A percentile compares a stretch with the other conserved stretches of the same genome.
Conservation (phyloP, 2,888 invertebrate species). For the Sepioteuthis lessoniana region DNA sequence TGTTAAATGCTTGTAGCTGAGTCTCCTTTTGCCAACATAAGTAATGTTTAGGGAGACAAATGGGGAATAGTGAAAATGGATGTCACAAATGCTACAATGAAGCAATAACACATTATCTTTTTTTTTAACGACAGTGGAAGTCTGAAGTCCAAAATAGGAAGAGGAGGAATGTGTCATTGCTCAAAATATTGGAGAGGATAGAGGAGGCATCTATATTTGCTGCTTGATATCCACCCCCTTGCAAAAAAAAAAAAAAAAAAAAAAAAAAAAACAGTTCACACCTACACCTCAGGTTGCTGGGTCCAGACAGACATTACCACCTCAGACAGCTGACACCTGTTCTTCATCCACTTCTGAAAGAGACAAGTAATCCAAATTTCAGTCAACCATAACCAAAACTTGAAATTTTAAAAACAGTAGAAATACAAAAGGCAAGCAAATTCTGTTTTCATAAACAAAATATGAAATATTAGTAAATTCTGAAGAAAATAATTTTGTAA, state of each 20-base stretch:
- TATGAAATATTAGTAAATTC: background rate
- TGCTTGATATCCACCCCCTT: background rate
- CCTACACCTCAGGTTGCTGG: constrained; percentile 34
- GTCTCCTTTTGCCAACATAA: background rate
- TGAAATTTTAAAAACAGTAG: background rate
- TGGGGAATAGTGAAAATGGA: background rate
- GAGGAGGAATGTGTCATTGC: background rate
- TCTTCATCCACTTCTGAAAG: constrained; percentile 64
- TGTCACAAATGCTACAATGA: background rate
- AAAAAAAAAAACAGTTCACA: background rate
- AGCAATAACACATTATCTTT: background rate
- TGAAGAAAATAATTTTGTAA: background rate
- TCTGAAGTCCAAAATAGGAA: background rate
- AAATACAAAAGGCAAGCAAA: background rate
- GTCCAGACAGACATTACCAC: constrained; percentile 34
- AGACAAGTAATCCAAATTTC: background rate
- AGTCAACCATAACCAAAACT: background rate
- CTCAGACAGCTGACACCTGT: constrained; percentile 68
- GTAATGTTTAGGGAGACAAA: background rate
- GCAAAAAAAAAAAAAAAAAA: background rate
- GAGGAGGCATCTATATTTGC: background rate
- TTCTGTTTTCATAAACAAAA: background rate
- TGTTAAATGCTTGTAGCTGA: background rate
- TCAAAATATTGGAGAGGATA: background rate
- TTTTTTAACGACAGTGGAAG: background rate